Percentiles rank a stretch among this genome's conserved stretches.
These are phyloP conservation scores for Dasypolia templi DNA, from an alignment of 2,888 invertebrate genomes.

Conservation along the genomic window DNA sequence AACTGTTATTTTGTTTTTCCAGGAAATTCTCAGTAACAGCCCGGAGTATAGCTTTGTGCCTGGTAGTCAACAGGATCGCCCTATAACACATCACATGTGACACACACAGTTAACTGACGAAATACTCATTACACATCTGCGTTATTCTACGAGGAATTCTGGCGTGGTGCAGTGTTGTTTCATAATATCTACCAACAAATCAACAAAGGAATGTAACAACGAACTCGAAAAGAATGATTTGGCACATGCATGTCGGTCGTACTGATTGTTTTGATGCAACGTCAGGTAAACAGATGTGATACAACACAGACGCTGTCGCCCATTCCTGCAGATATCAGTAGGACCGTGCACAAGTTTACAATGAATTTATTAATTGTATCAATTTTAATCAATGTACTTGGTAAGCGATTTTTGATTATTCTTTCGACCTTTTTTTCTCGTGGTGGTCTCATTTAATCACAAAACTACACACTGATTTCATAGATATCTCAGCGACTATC, in stretches of 20 bases:
- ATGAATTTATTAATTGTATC: slow-evolving; percentile 17
- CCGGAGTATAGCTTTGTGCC: background rate
- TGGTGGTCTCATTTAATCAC: no score
- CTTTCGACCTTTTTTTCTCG: background rate
- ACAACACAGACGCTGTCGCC: background rate
- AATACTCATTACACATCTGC: background rate
- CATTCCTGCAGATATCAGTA: slow-evolving; percentile 1
- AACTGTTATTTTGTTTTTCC: background rate
- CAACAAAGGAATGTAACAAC: background rate
- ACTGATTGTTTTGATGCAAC: slow-evolving; percentile 18
- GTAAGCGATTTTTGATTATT: slow-evolving; percentile 17
- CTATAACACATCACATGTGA: background rate
- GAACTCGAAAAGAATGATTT: background rate
- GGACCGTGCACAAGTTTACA: background rate
- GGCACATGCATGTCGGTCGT: background rate
- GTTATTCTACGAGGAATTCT: background rate
- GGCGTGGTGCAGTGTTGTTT: background rate
- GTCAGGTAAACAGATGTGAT: slow-evolving; percentile 7
- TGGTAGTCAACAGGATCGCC: background rate
- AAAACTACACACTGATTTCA: background rate
- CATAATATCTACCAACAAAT: background rate
- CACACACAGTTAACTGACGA: background rate
- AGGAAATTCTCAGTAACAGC: background rate
- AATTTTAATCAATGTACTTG: slow-evolving; percentile 4
- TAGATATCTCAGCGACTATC: background rate